Evolutionary conservation across 92 coral and sea anemone species (phyloP).

Genomic region (Epizoanthus ramosus): DNA sequence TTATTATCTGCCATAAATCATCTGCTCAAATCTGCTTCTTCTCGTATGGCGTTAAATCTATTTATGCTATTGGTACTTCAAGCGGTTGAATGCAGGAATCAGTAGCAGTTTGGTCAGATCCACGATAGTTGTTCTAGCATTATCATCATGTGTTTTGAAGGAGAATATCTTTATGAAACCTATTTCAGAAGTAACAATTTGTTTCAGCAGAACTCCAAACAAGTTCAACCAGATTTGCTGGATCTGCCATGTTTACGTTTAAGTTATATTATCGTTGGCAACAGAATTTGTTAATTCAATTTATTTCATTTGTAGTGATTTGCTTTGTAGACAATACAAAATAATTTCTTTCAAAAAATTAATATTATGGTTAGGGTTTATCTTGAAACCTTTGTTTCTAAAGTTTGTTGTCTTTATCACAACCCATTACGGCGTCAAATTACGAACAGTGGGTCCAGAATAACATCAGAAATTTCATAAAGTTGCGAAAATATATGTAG

Average conservation of each 20-base stretch:
- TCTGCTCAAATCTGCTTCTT: too few species aligned
- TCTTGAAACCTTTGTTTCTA: neutral
- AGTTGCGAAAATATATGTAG: neutral
- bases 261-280: neutral
- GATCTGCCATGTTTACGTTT: neutral
- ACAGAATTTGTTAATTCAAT: neutral
- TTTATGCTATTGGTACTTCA: neutral
- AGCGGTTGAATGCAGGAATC: neutral
- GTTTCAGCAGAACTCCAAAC: neutral
- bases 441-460: neutral
- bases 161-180: neutral
- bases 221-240: too few species aligned
- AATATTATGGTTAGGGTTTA: constrained; percentile 2
- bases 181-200: neutral
- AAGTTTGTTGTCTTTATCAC: neutral
- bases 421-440: neutral
- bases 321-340: constrained; percentile 22
- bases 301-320: neutral
- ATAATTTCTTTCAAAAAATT: constrained; percentile 6
- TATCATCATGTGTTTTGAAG: neutral
- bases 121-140: neutral
- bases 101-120: neutral
- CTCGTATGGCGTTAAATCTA: neutral
- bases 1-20: too few species aligned
- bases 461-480: neutral